Conservation (phyloP, 2,113 vertebrate genomes). For the Gobius niger region DNA sequence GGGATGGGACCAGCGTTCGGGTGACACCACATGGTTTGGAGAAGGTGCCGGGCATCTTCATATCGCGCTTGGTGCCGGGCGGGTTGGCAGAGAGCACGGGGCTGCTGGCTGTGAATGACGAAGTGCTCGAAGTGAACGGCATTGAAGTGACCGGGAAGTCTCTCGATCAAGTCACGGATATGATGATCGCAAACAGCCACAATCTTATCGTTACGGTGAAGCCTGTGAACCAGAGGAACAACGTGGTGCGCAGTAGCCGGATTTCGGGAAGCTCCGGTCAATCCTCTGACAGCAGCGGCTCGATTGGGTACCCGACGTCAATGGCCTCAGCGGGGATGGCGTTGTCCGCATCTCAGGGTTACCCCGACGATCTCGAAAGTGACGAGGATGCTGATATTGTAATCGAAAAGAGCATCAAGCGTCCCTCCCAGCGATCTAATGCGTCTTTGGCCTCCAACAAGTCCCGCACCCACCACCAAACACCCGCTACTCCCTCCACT, state of each 20-base stretch:
- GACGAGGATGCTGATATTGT: constrained; percentile 94
- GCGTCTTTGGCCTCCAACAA: constrained; percentile 63
- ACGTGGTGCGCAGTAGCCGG: constrained; percentile 88
- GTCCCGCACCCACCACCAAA: constrained; percentile 57
- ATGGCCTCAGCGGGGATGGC: constrained; percentile 54
- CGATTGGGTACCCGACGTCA: constrained; percentile 82
- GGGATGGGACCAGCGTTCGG: constrained; percentile 91
- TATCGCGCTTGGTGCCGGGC: constrained; percentile 94
- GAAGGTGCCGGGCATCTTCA: constrained; percentile 97
- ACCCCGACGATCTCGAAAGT: constrained; percentile 92
- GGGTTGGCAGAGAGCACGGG: constrained; percentile 96
- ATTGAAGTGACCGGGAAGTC: constrained; percentile 97
- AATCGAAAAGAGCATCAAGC: constrained; percentile 87
- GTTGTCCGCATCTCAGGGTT: constrained; percentile 78
- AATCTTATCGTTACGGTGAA: constrained; percentile 97
- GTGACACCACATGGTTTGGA: constrained; percentile 94
- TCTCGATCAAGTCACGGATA: constrained; percentile 97
- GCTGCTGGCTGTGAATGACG: constrained; percentile 96
- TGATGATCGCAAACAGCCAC: constrained; percentile 99
- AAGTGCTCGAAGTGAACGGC: constrained; percentile 98
- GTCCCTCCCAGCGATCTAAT: constrained; percentile 76
- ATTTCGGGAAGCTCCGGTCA: constrained; percentile 90
- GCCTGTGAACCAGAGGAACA: constrained; percentile 97
- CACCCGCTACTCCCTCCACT: not conserved
- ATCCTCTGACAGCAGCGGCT: constrained; percentile 86